Conservation (phyloP, 2,797 vertebrate genomes). For the Micropoecilia bifurca region DNA sequence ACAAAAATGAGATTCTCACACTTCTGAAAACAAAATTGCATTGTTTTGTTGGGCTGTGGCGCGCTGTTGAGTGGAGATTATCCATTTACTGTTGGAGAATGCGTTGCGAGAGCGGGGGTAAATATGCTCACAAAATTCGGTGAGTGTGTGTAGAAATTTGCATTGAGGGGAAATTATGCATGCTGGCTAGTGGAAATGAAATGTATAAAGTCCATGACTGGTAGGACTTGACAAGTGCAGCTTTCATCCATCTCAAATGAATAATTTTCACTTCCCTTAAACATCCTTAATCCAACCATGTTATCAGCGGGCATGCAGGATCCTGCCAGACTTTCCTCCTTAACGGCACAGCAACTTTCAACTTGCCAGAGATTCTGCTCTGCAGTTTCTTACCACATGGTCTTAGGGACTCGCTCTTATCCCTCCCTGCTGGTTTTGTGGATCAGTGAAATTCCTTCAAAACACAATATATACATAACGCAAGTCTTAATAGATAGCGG, state of each 20-base stretch:
- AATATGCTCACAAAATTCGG: slow-evolving; percentile 78
- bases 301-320: slow-evolving; percentile 86
- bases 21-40: slow-evolving; percentile 71
- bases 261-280: slow-evolving; percentile 88
- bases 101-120: slow-evolving; percentile 71
- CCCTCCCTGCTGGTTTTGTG: slow-evolving; percentile 81
- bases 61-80: slow-evolving; percentile 72
- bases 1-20: slow-evolving; percentile 75
- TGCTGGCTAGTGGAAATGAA: slow-evolving; percentile 83
- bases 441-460: slow-evolving; percentile 84
- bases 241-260: slow-evolving; percentile 88
- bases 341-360: slow-evolving; percentile 79
- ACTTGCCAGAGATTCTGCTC: slow-evolving; percentile 76
- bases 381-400: slow-evolving; percentile 77
- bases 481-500: slow-evolving; percentile 80
- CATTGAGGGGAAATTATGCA: slow-evolving; percentile 84
- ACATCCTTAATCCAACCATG: slow-evolving; percentile 86
- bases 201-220: slow-evolving; percentile 86
- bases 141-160: slow-evolving; percentile 80
- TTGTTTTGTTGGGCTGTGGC: slow-evolving; percentile 66
- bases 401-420: slow-evolving; percentile 80
- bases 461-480: slow-evolving; percentile 82
- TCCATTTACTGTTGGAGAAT: slow-evolving; percentile 78
- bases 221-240: slow-evolving; percentile 86
- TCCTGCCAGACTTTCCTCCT: slow-evolving; percentile 81